phyloP scores from a whole-genome alignment of 2,888 invertebrate genomes.

The Synergus laeviventris region DNA sequence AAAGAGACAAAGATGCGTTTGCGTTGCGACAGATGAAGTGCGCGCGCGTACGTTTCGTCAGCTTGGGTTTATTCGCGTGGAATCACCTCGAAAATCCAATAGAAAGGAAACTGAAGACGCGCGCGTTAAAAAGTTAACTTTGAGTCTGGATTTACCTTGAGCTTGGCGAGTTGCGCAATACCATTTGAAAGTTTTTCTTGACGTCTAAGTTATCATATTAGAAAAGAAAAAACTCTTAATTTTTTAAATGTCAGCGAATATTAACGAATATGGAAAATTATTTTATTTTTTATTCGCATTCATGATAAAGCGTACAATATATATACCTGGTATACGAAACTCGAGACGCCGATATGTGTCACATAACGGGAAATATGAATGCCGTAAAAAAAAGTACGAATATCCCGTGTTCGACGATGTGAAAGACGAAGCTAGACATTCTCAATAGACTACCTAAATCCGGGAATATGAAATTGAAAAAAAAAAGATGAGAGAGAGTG shows the following conservation, averaged over 20 bases:
- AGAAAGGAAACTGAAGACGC: too few relatives aligned
- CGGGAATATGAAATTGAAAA: slow-evolving; percentile 49
- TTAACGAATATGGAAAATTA: background rate
- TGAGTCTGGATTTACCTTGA: too few relatives aligned
- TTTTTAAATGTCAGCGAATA: background rate
- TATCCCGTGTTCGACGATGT: slow-evolving; percentile 23
- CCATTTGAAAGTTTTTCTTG: too few relatives aligned
- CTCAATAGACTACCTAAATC: slow-evolving; percentile 49
- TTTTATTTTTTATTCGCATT: background rate
- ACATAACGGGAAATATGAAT: slow-evolving; percentile 26
- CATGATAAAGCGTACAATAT: background rate
- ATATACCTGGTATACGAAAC: slow-evolving; percentile 24
- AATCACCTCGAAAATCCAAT: too few relatives aligned
- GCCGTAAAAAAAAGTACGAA: slow-evolving; percentile 21
- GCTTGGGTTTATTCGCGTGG: too few relatives aligned
- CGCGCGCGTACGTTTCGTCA: too few relatives aligned
- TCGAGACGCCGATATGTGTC: slow-evolving; percentile 20
- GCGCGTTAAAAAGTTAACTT: too few relatives aligned
- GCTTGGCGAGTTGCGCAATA: too few relatives aligned
- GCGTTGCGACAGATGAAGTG: too few relatives aligned
- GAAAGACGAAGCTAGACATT: slow-evolving; percentile 40
- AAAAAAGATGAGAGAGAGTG: slow-evolving; percentile 37
- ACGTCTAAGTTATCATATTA: too few relatives aligned
- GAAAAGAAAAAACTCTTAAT: too few relatives aligned
- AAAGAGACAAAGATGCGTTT: too few relatives aligned